Conservation (phyloP, 92 coral and sea anemone species). For the Parazoanthus swiftii region DNA sequence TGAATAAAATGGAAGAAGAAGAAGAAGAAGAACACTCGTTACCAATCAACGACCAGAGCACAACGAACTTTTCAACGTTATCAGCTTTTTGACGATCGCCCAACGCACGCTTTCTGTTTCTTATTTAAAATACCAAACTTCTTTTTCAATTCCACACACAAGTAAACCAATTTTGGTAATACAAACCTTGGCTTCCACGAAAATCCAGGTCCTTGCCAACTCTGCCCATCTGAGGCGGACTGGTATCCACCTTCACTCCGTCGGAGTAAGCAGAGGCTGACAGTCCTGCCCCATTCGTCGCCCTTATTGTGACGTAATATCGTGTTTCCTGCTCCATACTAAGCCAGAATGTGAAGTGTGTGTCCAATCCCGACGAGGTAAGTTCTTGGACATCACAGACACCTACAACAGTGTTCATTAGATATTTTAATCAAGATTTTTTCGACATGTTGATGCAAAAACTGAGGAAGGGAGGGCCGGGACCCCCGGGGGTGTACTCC, state of each 20-base stretch:
- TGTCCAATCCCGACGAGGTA: constrained; percentile 64
- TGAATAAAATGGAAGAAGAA: no score
- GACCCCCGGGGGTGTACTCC: no score
- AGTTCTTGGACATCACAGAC: constrained; percentile 64
- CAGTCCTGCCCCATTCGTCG: constrained; percentile 87
- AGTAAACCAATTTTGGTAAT: not conserved
- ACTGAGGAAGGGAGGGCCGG: no score
- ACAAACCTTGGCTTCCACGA: constrained; percentile 6
- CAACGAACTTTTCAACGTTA: no score
- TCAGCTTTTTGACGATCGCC: no score
- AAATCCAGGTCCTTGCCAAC: constrained; percentile 39
- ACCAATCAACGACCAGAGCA: no score
- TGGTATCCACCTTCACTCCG: constrained; percentile 77
- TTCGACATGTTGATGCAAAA: no score
- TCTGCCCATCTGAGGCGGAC: constrained; percentile 65
- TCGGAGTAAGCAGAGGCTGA: constrained; percentile 69
- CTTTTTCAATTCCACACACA: no score
- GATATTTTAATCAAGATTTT: not conserved
- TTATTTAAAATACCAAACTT: not conserved
- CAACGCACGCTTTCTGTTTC: not conserved
- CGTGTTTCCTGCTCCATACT: constrained; percentile 63
- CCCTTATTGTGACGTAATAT: constrained; percentile 84
- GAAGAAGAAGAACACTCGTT: no score
- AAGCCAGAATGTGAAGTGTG: constrained; percentile 39
- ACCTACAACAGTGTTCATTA: constrained; percentile 49